Evolutionary conservation across 2,113 vertebrate species (phyloP).

Genomic region (Sus scrofa): T2T-Sscrofa CM000819.6:104113501-104114000

Average conservation of each 20-base stretch:
- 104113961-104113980: background rate
- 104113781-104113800: background rate
- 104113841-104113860: no score
- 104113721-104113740: background rate
- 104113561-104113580: background rate
- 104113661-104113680: background rate
- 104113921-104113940: background rate
- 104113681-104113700: background rate
- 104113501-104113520: background rate
- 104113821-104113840: background rate
- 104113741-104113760: background rate
- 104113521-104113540: background rate
- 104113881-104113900: background rate
- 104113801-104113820: background rate
- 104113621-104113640: constrained; percentile 11
- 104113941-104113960: background rate
- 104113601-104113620: no score
- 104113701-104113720: background rate
- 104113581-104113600: background rate
- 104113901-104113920: background rate
- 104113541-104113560: background rate
- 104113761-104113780: no score
- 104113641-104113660: background rate
- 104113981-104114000: background rate
- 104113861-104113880: background rate